Base-by-base conservation (phyloP, 2,113 vertebrate genomes). In the Siphamia tubifer region DNA sequence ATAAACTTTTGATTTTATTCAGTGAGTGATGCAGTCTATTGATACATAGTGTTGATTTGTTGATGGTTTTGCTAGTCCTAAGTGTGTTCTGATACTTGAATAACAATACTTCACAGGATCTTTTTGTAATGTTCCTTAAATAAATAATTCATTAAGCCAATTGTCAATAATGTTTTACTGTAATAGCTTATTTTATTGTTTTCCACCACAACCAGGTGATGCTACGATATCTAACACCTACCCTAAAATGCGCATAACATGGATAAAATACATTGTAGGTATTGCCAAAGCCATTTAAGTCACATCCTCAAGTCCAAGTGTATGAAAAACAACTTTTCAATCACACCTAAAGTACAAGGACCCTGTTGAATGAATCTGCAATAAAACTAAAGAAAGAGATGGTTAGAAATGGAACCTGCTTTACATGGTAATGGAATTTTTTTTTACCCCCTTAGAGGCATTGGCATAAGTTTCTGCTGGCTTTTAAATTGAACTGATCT, bases 361-460 rank as follows among this genome's bases (percentile, higher is more conserved):
- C 43, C 30, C 36, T 35, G 42, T 64, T 67, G 45, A 72, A 77
- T 51, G 36, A n/a, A 45, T 51, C 17, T 38, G 60, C 45, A 69
- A 36, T 69, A 51, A 69, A 78, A 66, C 55, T 8, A 63, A 54
- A 56, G 27, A 21, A 42, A 49, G 24, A 17, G 17, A 5, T 2
- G 49, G 20, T 40, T 16, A 45, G 47, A 25, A 70, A 80, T 62
- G 32, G 39, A 84, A 48, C 68, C 52, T 40, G 65, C 62, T 82
- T 81, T 67, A 57, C 55, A 79, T 80, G 25, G 40, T 81, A 79
- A 85, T 82, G 24, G 63, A n/a, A 43, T 64, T 87, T 74, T n/a
- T n/a, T n/a, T 82, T 63, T 64, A 35, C 58, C 28, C 45, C 74
- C 31, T 48, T 36, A 69, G 73, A 72, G 58, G 55, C 36, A 32